phyloP scores from a whole-genome alignment of 2,797 vertebrate genomes.

The Oryzias dopingdopingensis region DNA sequence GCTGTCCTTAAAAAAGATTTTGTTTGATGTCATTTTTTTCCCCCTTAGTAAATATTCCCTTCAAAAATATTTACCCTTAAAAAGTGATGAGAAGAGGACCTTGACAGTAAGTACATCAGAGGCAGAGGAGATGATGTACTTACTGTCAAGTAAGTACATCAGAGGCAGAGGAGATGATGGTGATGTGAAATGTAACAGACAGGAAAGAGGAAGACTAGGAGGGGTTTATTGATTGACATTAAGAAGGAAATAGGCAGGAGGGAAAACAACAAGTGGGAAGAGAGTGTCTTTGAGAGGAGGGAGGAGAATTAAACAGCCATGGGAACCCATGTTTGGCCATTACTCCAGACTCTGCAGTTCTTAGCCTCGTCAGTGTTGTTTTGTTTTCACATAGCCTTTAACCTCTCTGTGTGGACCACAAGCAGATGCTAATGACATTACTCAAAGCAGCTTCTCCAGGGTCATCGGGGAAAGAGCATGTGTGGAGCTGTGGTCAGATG shows the following conservation, averaged over 20 bases:
- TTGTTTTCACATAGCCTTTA: constrained; percentile 57
- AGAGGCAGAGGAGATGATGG: too few relatives aligned
- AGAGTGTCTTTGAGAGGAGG: constrained; percentile 4
- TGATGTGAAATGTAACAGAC: background rate
- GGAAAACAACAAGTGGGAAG: constrained; percentile 19
- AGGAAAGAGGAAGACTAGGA: background rate
- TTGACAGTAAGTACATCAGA: too few relatives aligned
- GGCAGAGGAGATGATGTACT: too few relatives aligned
- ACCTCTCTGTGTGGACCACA: constrained; percentile 41
- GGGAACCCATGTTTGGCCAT: constrained; percentile 43
- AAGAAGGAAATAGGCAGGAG: constrained; percentile 16
- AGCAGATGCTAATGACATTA: constrained; percentile 47
- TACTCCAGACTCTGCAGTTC: constrained; percentile 39
- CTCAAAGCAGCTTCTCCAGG: constrained; percentile 23
- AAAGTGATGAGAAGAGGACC: too few relatives aligned
- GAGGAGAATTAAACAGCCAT: constrained; percentile 33
- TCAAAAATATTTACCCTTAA: too few relatives aligned
- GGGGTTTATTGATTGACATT: constrained; percentile 17
- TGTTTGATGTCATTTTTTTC: too few relatives aligned
- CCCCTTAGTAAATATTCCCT: too few relatives aligned
- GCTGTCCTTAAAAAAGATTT: too few relatives aligned
- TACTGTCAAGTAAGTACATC: too few relatives aligned
- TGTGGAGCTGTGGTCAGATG: constrained; percentile 22
- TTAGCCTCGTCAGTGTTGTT: constrained; percentile 41
- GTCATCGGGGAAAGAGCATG: constrained; percentile 14